Conservation (phyloP, 2,888 invertebrate genomes). For the Loripinus fragilis region DNA sequence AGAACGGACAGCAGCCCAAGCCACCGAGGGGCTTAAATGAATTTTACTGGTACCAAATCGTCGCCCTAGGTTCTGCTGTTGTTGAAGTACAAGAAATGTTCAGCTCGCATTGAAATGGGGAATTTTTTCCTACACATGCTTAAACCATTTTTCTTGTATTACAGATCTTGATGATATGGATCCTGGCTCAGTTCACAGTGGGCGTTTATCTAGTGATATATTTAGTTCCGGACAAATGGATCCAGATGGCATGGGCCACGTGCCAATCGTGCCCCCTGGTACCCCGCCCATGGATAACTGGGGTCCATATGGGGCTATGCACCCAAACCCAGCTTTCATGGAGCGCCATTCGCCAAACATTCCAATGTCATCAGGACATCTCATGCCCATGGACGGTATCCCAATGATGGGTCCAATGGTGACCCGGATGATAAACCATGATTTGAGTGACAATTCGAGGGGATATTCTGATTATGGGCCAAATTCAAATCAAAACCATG, state of each 20-base stretch:
- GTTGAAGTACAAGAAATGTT: too few relatives aligned
- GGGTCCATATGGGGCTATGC: conserved; percentile 71
- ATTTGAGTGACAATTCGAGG: conserved; percentile 71
- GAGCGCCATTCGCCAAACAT: conserved; percentile 77
- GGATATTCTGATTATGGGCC: conserved; percentile 77
- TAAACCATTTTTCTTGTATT: conserved; percentile 12
- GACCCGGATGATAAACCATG: conserved; percentile 73
- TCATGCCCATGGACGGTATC: conserved; percentile 75
- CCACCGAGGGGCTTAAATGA: too few relatives aligned
- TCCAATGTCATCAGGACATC: conserved; percentile 69
- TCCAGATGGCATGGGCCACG: conserved; percentile 77
- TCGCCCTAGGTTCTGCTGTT: too few relatives aligned
- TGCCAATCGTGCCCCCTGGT: conserved; percentile 78
- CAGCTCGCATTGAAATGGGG: too few relatives aligned
- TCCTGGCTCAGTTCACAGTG: conserved; percentile 65
- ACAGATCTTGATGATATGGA: conserved; percentile 76
- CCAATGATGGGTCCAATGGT: conserved; percentile 67
- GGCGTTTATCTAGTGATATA: conserved; percentile 74
- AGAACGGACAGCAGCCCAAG: too few relatives aligned
- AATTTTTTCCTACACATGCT: too few relatives aligned
- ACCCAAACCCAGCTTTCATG: conserved; percentile 66
- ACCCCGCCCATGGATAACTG: conserved; percentile 77
- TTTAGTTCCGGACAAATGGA: conserved; percentile 76
- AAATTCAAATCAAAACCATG: conserved; percentile 77
- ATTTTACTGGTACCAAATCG: too few relatives aligned